These are phyloP conservation scores for Macrophya alboannulata DNA, from an alignment of 2,888 invertebrate genomes.

Conservation along the genomic window DNA sequence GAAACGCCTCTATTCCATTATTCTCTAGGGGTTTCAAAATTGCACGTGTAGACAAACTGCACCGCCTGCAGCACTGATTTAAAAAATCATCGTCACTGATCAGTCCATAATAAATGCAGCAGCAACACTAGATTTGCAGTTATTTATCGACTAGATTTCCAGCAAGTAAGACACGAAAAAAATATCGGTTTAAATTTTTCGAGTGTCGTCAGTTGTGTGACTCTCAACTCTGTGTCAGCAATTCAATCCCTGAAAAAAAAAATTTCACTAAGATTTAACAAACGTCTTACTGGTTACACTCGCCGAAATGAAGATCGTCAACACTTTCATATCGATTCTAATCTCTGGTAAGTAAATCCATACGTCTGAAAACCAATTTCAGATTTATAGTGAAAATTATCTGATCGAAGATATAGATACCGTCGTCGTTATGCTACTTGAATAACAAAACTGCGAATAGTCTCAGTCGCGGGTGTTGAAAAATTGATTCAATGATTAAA, in stretches of 20 bases:
- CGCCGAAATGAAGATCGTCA: conserved; percentile 10
- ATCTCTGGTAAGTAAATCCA: not conserved
- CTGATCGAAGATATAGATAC: too few species aligned
- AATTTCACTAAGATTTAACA: not conserved
- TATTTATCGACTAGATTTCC: not conserved
- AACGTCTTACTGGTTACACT: not conserved
- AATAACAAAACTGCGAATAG: too few species aligned
- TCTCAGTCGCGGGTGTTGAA: too few species aligned
- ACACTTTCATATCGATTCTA: not conserved
- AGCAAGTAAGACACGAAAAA: not conserved
- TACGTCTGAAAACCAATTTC: too few species aligned
- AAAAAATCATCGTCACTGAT: too few species aligned
- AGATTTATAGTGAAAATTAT: too few species aligned
- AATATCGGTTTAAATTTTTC: not conserved
- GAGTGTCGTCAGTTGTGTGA: not conserved
- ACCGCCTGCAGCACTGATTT: too few species aligned
- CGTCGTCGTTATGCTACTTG: too few species aligned
- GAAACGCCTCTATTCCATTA: not conserved
- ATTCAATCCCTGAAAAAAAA: too few species aligned
- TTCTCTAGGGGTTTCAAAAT: not conserved
- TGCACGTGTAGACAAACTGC: not conserved
- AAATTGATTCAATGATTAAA: too few species aligned
- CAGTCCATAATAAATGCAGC: not conserved
- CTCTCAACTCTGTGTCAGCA: not conserved
- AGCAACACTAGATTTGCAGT: not conserved